phyloP scores from a whole-genome alignment of 2,888 invertebrate species.

The Pachymerium ferrugineum region DNA sequence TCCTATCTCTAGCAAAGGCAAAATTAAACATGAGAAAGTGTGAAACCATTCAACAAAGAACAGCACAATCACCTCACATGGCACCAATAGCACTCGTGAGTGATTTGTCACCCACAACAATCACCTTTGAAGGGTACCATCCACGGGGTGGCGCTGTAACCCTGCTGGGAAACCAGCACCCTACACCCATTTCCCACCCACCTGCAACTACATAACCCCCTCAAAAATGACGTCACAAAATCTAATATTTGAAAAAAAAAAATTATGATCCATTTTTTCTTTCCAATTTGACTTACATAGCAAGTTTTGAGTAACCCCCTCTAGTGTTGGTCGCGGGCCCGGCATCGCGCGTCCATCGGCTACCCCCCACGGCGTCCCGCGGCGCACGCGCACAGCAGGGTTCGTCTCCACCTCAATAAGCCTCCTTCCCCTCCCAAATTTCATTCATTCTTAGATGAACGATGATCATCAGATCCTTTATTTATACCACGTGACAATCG shows the following conservation, averaged over 20 bases:
- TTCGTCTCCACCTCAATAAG: slow-evolving; percentile 15
- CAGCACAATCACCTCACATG: background rate
- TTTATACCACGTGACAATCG: slow-evolving; percentile 7
- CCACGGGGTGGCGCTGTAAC: background rate
- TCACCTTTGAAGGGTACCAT: slow-evolving; percentile 10
- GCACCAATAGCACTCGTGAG: background rate
- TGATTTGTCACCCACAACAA: slow-evolving; percentile 9
- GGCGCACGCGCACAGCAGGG: slow-evolving; percentile 32
- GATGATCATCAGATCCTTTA: slow-evolving; percentile 20
- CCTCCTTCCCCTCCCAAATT: slow-evolving; percentile 20
- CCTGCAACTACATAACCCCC: too few relatives aligned
- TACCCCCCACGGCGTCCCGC: background rate
- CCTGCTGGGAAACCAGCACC: too few relatives aligned
- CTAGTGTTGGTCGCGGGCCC: background rate
- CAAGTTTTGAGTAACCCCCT: background rate
- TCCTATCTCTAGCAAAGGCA: too few relatives aligned
- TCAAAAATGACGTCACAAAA: too few relatives aligned
- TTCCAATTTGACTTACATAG: background rate
- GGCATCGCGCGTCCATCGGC: slow-evolving; percentile 15
- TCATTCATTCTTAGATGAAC: slow-evolving; percentile 31
- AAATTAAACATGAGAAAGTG: too few relatives aligned
- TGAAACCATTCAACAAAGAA: too few relatives aligned
- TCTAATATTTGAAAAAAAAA: too few relatives aligned
- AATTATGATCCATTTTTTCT: background rate
- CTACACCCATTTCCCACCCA: background rate